phyloP scores from a whole-genome alignment of 2,113 vertebrate genomes.

The Myanophis thanlyinensis region DNA sequence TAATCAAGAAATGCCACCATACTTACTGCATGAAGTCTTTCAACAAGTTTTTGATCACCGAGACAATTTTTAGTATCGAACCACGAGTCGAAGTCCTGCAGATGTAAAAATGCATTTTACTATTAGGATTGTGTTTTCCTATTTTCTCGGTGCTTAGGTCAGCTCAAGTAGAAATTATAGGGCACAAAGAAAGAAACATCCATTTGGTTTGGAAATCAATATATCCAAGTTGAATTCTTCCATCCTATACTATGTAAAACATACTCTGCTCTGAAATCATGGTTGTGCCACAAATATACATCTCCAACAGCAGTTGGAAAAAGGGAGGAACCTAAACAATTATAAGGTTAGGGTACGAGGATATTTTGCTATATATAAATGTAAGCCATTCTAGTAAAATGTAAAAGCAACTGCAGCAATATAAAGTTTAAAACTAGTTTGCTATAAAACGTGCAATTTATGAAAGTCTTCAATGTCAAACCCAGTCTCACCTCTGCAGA shows the following conservation, averaged over 20 bases:
- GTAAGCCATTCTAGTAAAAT: background rate
- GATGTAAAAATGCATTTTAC: constrained; percentile 17
- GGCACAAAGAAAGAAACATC: background rate
- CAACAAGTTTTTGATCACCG: constrained; percentile 88
- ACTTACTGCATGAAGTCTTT: constrained; percentile 88
- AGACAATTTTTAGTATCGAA: constrained; percentile 92
- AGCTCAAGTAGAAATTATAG: background rate
- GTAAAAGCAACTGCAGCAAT: background rate
- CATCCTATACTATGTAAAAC: background rate
- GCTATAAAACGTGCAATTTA: background rate
- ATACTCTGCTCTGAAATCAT: background rate
- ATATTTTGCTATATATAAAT: background rate
- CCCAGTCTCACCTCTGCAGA: constrained; percentile 82
- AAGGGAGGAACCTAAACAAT: background rate
- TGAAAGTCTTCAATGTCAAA: background rate
- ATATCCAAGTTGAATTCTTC: background rate
- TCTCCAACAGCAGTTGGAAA: background rate
- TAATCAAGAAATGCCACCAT: constrained; percentile 6
- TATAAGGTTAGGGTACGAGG: background rate
- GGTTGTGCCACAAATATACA: background rate
- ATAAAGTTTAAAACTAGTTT: background rate
- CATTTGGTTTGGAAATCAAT: background rate
- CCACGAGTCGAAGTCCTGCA: constrained; percentile 90
- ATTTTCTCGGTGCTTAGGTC: background rate
- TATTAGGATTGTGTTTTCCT: background rate